Base-by-base conservation (phyloP, 2,113 vertebrate genomes). In the Herpetotheres cachinnans region DNA sequence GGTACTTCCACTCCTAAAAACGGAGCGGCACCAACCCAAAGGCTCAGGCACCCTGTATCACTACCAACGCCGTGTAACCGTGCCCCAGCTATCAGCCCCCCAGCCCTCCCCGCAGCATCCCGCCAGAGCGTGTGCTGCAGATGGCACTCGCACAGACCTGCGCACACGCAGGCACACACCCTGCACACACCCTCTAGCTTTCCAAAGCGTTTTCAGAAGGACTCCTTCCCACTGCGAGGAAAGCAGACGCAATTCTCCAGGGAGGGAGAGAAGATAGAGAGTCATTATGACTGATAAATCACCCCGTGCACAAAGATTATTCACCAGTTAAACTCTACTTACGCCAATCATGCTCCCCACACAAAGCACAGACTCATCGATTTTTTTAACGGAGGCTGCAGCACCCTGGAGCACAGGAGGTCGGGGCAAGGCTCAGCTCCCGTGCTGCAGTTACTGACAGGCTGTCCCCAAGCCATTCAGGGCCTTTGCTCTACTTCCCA, bases 81-180 rank as follows among this genome's bases (percentile, higher is more conserved):
- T 7, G 38, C 32, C 67, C 36, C 7, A 9, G 74, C 69, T 30
- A 21, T 25, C 40, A 2, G 49, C 16, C 27, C 27, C 55, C 46
- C 40, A 19, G 63, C 38, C 54, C 52, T 24, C 24, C 3, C 38
- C 2, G 7, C 10, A 26, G 3, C 49, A 9, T 4, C 40, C 76
- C 5, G 29, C 38, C 10, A 12, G 58, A 6, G 34, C 0, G 7
- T 0, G 11, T 1, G 50, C 82, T 30, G 82, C 38, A 6, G 26
- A 1, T 44, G 6, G 86, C 54, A 3, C 62, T 1, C 40, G 0
- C 20, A 1, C 74, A 42, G 49, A 14, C 47, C 67, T 11, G 8
- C 11, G 1, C 0, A 3, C 27, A 16, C 8, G 9, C 26, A 16
- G 3, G 8, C 11, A 1, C 0, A 3, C 27, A 16, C 8, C 7